phyloP scores from a whole-genome alignment of 2,888 invertebrate species.

The Encarsia formosa region DNA sequence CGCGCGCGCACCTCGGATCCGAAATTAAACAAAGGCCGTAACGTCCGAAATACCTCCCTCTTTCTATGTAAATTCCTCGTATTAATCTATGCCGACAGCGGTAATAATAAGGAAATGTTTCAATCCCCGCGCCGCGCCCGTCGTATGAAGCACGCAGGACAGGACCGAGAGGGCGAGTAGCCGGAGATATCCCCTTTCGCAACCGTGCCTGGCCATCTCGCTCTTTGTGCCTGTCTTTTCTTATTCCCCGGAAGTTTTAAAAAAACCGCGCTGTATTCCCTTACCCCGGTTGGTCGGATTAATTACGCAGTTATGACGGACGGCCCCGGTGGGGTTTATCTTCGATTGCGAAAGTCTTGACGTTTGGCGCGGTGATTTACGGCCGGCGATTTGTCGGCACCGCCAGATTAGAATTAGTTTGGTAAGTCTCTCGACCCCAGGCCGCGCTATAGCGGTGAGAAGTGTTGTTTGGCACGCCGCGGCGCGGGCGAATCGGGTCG shows the following conservation, averaged over 20 bases:
- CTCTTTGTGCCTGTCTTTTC: too few relatives aligned
- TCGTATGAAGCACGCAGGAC: constrained; percentile 23
- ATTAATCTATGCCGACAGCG: constrained; percentile 50
- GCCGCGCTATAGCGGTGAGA: neutral
- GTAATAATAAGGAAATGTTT: constrained; percentile 52
- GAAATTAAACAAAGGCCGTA: constrained; percentile 41
- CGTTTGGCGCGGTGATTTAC: constrained; percentile 47
- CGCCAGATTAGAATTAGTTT: constrained; percentile 52
- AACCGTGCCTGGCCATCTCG: too few relatives aligned
- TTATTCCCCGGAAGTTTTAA: too few relatives aligned
- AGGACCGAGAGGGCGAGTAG: constrained; percentile 13
- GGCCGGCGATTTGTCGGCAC: constrained; percentile 50
- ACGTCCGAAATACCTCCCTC: constrained; percentile 16
- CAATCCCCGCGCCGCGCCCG: constrained; percentile 50
- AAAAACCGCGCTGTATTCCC: too few relatives aligned
- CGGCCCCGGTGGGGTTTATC: too few relatives aligned
- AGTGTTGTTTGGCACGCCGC: constrained; percentile 20
- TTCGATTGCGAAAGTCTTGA: constrained; percentile 50
- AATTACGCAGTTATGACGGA: too few relatives aligned
- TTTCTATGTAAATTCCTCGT: constrained; percentile 36
- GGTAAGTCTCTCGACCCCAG: constrained; percentile 30
- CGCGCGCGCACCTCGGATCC: constrained; percentile 33
- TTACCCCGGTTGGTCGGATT: too few relatives aligned
- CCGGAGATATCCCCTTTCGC: too few relatives aligned
- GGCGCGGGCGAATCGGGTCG: constrained; percentile 24